phyloP scores from a whole-genome alignment of 2,113 vertebrate species.

The Sprattus sprattus region DNA sequence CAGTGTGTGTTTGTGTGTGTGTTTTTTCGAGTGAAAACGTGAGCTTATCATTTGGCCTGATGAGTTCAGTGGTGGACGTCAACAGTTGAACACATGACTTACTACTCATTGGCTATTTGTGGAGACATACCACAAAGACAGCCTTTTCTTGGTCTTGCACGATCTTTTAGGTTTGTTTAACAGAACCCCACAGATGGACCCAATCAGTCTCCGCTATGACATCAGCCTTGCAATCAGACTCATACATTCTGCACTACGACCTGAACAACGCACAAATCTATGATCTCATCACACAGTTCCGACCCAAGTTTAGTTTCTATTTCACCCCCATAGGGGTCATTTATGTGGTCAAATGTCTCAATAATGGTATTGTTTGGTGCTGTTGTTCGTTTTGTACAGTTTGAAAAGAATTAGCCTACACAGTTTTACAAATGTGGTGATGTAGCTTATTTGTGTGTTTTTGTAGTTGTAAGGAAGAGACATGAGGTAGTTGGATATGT shows the following conservation, averaged over 20 bases:
- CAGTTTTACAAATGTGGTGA: not conserved
- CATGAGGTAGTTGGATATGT: too few relatives aligned
- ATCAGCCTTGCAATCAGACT: slow-evolving; percentile 55
- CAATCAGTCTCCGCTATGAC: slow-evolving; percentile 65
- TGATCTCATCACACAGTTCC: not conserved
- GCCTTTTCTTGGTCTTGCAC: not conserved
- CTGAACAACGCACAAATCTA: not conserved
- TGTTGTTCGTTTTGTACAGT: not conserved
- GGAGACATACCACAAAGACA: too few relatives aligned
- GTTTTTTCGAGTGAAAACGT: too few relatives aligned
- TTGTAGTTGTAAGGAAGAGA: too few relatives aligned
- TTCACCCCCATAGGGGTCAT: not conserved
- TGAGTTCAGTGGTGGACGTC: not conserved
- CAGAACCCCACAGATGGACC: slow-evolving; percentile 58
- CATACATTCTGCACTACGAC: slow-evolving; percentile 48
- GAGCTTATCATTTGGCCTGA: not conserved
- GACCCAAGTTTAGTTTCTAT: not conserved
- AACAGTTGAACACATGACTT: not conserved
- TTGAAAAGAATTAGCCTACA: too few relatives aligned
- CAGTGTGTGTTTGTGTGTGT: too few relatives aligned
- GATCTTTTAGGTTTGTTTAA: not conserved
- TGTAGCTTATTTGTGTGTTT: not conserved
- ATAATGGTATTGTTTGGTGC: not conserved
- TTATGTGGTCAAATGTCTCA: not conserved
- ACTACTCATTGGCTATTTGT: not conserved